These are phyloP conservation scores for Pygoscelis adeliae DNA, from an alignment of 2,113 vertebrate species.

Conservation along the genomic window DNA sequence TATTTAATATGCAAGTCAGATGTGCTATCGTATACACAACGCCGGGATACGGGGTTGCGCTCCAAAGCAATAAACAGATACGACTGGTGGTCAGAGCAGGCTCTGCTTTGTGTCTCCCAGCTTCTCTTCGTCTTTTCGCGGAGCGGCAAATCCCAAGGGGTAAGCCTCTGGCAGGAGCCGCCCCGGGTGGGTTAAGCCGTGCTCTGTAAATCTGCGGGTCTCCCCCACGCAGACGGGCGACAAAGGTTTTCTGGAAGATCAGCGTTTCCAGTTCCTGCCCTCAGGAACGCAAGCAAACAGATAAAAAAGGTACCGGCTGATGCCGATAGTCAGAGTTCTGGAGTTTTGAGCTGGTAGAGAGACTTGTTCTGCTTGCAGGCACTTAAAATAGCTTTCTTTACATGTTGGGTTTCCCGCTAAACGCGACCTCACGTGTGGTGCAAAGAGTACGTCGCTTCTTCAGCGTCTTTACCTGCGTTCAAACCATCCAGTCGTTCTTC, in stretches of 20 bases:
- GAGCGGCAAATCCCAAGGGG: neutral
- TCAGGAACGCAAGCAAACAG: neutral
- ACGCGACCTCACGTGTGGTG: rapidly evolving
- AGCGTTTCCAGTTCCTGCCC: neutral
- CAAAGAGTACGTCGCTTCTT: neutral
- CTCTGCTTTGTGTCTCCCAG: neutral
- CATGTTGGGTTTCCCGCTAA: neutral
- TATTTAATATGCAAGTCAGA: constrained; percentile 14
- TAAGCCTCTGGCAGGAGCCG: neutral
- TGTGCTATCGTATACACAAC: neutral
- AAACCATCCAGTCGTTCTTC: rapidly evolving
- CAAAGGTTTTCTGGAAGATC: neutral
- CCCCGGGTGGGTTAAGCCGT: neutral
- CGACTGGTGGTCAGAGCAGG: neutral
- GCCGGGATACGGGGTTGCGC: neutral
- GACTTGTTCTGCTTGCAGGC: neutral
- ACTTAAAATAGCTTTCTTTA: neutral
- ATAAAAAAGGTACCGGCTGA: too few species aligned
- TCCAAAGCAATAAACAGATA: neutral
- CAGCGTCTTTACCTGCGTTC: too few species aligned
- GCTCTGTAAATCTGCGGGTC: neutral
- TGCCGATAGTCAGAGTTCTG: neutral
- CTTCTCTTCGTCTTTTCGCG: neutral
- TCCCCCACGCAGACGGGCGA: neutral
- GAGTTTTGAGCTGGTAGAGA: neutral